These are phyloP conservation scores for Macrochelys suwanniensis DNA, from an alignment of 2,797 vertebrate genomes.

Conservation along the genomic window DNA sequence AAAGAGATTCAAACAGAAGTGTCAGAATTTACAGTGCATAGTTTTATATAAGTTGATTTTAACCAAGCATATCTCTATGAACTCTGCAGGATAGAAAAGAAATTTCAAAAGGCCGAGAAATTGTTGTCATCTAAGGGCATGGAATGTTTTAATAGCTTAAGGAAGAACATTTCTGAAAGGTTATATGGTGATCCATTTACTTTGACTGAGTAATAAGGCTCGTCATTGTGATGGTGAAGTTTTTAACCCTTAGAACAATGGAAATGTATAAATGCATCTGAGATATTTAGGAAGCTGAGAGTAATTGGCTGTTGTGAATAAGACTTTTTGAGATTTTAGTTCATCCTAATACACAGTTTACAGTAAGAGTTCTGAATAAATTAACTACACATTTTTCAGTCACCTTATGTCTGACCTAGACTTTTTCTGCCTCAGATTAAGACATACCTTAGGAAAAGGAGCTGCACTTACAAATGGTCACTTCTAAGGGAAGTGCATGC, in stretches of 20 bases:
- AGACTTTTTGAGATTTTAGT: slow-evolving; percentile 61
- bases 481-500: slow-evolving; percentile 11
- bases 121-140: slow-evolving; percentile 94
- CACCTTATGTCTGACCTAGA: slow-evolving; percentile 20
- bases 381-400: slow-evolving; percentile 47
- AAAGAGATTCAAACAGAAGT: slow-evolving; percentile 97
- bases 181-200: slow-evolving; percentile 89
- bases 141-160: slow-evolving; percentile 91
- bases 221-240: slow-evolving; percentile 82
- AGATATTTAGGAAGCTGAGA: slow-evolving; percentile 72
- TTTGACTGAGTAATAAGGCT: slow-evolving; percentile 89
- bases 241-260: slow-evolving; percentile 88
- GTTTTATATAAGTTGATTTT: slow-evolving; percentile 99
- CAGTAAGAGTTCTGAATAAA: slow-evolving; percentile 68
- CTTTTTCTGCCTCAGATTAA: slow-evolving; percentile 21
- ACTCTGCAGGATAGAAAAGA: slow-evolving; percentile 96
- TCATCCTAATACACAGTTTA: slow-evolving; percentile 35
- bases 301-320: slow-evolving; percentile 70
- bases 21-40: slow-evolving; percentile 95
- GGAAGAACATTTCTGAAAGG: slow-evolving; percentile 88
- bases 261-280: slow-evolving; percentile 66
- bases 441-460: slow-evolving; percentile 25
- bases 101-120: slow-evolving; percentile 91
- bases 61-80: slow-evolving; percentile 97
- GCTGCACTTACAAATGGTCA: neutral